Base-by-base conservation (phyloP, 1,140 invertebrate genomes). In the Anagrus nilaparvatae region DNA sequence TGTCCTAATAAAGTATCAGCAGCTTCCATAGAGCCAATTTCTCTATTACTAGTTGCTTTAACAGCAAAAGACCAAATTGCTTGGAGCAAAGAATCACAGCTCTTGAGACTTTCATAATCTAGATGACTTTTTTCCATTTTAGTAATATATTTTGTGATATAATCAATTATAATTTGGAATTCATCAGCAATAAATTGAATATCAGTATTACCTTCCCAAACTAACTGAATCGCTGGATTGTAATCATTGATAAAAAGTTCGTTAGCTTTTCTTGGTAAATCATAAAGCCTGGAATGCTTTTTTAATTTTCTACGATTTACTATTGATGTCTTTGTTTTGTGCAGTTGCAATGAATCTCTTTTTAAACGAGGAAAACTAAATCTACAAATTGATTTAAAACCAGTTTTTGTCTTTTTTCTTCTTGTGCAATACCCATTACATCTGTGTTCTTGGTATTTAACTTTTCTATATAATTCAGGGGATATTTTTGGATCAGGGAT, bases 161-260 rank as follows among this genome's bases (percentile, higher is more conserved):
- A 61, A 36, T n/a, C n/a, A n/a, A n/a, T 55, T 13, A 64, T 43
- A n/a, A 61, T 17, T 13, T 49, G 41, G 18, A 53, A 54, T 50
- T 57, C 54, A 48, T 60, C 56, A 2, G 56, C 55, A 33, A 63
- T 44, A 52, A 49, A 60, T 50, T 60, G 58, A 17, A 61, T 55
- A 39, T 63, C 59, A 43, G 52, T 60, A 44, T 61, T 61, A 7
- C 56, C 60, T 46, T 59, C 49, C 55, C 55, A 59, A 21, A 45
- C 53, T 3, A 49, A 18, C 4, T 60, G 29, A 19, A 61, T 42
- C 12, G 49, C 44, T 27, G 58, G 55, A 51, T 61, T 61, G 43
- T 60, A 62, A 50, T 62, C 60, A 49, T 63, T 61, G 17, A 56
- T 55, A 34, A 27, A 30, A 8, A 38, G 20, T 50, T 60, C 55